These are phyloP conservation scores for Opisthograptis luteolata DNA, from an alignment of 2,888 invertebrate genomes.

Conservation along the genomic window DNA sequence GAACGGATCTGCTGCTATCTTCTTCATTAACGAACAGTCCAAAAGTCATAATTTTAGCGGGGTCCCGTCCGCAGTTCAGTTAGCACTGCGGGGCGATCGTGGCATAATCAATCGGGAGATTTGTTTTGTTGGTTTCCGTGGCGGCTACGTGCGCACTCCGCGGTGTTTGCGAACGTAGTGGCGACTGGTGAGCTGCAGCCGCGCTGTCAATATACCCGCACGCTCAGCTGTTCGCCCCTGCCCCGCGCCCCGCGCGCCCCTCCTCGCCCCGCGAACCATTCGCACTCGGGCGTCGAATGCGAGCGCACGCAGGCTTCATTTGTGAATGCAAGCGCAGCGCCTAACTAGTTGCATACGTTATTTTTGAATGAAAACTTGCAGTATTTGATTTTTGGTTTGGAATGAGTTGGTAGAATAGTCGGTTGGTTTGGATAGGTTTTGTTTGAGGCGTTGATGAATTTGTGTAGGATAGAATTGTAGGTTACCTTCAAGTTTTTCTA, in stretches of 20 bases:
- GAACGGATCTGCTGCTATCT: constrained; percentile 77
- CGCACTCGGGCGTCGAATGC: constrained; percentile 41
- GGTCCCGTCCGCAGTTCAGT: constrained; percentile 75
- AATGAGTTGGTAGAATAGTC: too few relatives aligned
- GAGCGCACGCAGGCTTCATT: constrained; percentile 39
- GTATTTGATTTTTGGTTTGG: too few relatives aligned
- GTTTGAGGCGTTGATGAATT: too few relatives aligned
- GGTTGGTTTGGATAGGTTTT: too few relatives aligned
- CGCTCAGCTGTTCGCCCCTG: constrained; percentile 85
- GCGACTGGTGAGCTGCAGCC: constrained; percentile 66
- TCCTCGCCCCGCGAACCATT: constrained; percentile 57
- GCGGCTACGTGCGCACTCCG: constrained; percentile 80
- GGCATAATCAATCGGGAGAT: constrained; percentile 69
- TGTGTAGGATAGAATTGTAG: too few relatives aligned
- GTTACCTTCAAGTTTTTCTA: too few relatives aligned
- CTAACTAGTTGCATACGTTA: constrained; percentile 17
- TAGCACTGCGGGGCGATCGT: constrained; percentile 76
- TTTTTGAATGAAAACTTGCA: too few relatives aligned
- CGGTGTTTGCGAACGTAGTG: constrained; percentile 83
- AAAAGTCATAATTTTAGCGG: constrained; percentile 83
- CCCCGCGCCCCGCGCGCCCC: constrained; percentile 64
- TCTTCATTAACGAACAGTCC: constrained; percentile 76
- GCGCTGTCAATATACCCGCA: constrained; percentile 85
- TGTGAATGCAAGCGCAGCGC: constrained; percentile 5
- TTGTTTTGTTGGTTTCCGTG: constrained; percentile 46